Evolutionary conservation across 2,888 invertebrate species (phyloP).

Genomic region (Steinernema carpocapsae): DNA sequence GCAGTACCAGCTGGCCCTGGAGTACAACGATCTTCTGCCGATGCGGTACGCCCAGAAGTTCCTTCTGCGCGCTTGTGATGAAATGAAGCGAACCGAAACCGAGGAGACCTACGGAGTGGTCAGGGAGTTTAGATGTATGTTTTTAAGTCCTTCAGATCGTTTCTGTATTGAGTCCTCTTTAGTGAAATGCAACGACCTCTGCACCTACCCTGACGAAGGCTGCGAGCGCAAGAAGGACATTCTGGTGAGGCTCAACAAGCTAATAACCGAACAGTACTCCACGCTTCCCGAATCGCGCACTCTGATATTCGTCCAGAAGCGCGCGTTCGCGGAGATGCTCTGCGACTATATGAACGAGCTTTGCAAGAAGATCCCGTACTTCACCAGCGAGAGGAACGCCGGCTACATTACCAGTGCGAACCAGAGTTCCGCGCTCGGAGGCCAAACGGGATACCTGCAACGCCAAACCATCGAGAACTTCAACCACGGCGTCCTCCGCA

Average conservation of each 20-base stretch:
- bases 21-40: conserved; percentile 26
- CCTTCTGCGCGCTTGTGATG: neutral
- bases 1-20: conserved; percentile 18
- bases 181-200: neutral
- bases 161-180: neutral
- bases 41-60: conserved; percentile 1
- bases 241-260: neutral
- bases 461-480: conserved; percentile 46
- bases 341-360: conserved; percentile 2
- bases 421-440: conserved; percentile 43
- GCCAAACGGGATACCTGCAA: conserved; percentile 47
- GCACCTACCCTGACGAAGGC: neutral
- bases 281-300: neutral
- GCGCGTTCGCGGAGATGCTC: conserved; percentile 21
- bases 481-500: conserved; percentile 49
- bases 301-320: conserved; percentile 19
- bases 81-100: neutral
- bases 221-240: conserved; percentile 26
- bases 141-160: neutral
- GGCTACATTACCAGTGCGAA: conserved; percentile 40
- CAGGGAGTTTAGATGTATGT: conserved; percentile 3
- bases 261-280: neutral
- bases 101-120: conserved; percentile 3
- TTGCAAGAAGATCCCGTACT: neutral
- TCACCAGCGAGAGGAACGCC: neutral